Percentiles rank a stretch among this genome's conserved stretches.
Evolutionary conservation across 2,113 vertebrate species (phyloP).

Genomic region (Microcebus ravelobensis): DNA sequence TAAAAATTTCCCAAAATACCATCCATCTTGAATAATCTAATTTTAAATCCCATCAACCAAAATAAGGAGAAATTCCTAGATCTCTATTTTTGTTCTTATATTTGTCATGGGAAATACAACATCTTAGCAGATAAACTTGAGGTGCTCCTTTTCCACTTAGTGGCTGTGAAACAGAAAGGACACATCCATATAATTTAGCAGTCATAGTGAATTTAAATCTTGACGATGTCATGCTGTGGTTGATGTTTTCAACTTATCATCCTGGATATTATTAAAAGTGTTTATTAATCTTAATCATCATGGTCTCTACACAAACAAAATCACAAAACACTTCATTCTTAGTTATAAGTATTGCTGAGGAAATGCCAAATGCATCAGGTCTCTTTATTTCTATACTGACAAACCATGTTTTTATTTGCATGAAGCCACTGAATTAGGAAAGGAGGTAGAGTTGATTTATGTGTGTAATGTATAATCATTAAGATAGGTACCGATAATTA

Average conservation of each 20-base stretch:
- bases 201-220: background rate
- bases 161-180: background rate
- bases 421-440: constrained; percentile 73
- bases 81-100: constrained; percentile 28
- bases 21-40: background rate
- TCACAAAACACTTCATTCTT: constrained; percentile 26
- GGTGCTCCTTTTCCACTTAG: background rate
- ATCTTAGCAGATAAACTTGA: background rate
- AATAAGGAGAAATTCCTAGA: background rate
- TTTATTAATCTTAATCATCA: constrained; percentile 72
- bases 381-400: constrained; percentile 69
- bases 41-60: background rate
- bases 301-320: constrained; percentile 33
- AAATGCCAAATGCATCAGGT: constrained; percentile 76
- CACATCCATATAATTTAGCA: background rate
- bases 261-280: constrained; percentile 21
- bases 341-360: constrained; percentile 69
- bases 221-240: background rate
- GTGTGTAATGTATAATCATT: constrained; percentile 55
- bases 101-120: background rate
- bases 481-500: constrained; percentile 70
- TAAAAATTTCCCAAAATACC: background rate
- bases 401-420: constrained; percentile 63
- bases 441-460: background rate
- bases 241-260: constrained; percentile 28